Percentiles rank a stretch among this genome's conserved stretches.
Evolutionary conservation across 2,888 invertebrate genomes (phyloP).

Genomic region (Nomada lathburiana): DNA sequence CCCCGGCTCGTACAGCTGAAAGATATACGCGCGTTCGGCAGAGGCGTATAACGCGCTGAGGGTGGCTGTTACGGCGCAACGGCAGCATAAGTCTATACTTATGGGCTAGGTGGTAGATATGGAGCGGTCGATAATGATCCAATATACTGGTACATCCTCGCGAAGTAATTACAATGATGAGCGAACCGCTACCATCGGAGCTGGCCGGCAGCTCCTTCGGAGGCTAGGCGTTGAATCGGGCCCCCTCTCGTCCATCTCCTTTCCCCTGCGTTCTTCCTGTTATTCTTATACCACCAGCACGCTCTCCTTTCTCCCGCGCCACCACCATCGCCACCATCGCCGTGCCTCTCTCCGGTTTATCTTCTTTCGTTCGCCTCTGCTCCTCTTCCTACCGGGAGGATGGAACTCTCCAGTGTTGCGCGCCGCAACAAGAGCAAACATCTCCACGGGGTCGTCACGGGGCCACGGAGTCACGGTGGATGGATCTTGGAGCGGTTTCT

Average conservation of each 20-base stretch:
- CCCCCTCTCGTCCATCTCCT: constrained; percentile 53
- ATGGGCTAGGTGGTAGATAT: constrained; percentile 81
- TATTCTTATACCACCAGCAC: constrained; percentile 53
- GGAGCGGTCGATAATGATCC: constrained; percentile 83
- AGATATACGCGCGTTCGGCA: constrained; percentile 55
- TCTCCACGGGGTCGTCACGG: constrained; percentile 81
- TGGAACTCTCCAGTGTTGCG: constrained; percentile 66
- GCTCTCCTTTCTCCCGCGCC: constrained; percentile 27
- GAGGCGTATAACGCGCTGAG: constrained; percentile 17
- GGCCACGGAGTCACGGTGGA: constrained; percentile 80
- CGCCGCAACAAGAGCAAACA: constrained; percentile 82
- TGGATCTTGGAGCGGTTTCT: constrained; percentile 75
- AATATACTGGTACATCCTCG: constrained; percentile 83
- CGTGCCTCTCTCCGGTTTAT: constrained; percentile 44
- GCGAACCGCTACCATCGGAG: constrained; percentile 80
- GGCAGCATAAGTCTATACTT: constrained; percentile 78
- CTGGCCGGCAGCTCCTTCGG: constrained; percentile 69
- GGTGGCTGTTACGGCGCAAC: constrained; percentile 49
- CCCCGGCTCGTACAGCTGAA: constrained; percentile 15
- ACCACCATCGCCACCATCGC: constrained; percentile 35
- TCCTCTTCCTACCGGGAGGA: constrained; percentile 51
- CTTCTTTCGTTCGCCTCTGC: constrained; percentile 40
- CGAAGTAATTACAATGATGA: constrained; percentile 84
- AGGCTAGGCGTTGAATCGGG: constrained; percentile 74
- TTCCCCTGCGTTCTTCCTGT: constrained; percentile 36